Evolutionary conservation across 2,113 vertebrate species (phyloP).

Genomic region (Semnornis frantzii): DNA sequence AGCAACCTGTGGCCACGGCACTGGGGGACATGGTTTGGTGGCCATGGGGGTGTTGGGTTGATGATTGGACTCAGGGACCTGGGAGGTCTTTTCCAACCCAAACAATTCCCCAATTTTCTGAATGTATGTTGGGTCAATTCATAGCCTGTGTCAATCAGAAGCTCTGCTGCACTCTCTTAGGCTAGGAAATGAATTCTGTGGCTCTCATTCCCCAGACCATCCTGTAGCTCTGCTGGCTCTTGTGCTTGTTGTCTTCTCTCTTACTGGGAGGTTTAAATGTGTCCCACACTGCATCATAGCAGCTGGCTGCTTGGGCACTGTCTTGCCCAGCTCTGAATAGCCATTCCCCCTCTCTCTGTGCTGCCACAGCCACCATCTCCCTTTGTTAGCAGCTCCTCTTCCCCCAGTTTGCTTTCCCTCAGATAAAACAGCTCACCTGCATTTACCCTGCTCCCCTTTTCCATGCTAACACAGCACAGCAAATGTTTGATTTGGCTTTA

Average conservation of each 20-base stretch:
- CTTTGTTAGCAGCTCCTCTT: background rate
- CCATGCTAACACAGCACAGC: background rate
- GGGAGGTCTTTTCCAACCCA: too few species aligned
- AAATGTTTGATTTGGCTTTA: constrained; percentile 9
- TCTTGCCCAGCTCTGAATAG: background rate
- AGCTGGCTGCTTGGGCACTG: background rate
- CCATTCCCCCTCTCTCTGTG: background rate
- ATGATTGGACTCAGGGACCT: too few species aligned
- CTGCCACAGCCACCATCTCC: background rate
- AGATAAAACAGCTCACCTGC: background rate
- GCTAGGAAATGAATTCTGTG: background rate
- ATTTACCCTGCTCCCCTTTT: background rate
- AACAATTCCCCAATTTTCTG: too few species aligned
- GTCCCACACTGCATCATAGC: background rate
- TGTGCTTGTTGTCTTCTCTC: background rate
- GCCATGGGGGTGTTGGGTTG: too few species aligned
- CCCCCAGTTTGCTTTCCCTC: background rate
- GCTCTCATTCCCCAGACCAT: background rate
- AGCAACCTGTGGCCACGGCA: too few species aligned
- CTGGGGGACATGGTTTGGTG: too few species aligned
- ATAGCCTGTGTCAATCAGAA: background rate
- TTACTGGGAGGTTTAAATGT: background rate
- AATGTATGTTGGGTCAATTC: background rate
- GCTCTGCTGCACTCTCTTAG: background rate
- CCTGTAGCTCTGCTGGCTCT: background rate